These are phyloP conservation scores for Brachionus paranguensis DNA, from an alignment of 1,140 invertebrate genomes.

Conservation along the genomic window DNA sequence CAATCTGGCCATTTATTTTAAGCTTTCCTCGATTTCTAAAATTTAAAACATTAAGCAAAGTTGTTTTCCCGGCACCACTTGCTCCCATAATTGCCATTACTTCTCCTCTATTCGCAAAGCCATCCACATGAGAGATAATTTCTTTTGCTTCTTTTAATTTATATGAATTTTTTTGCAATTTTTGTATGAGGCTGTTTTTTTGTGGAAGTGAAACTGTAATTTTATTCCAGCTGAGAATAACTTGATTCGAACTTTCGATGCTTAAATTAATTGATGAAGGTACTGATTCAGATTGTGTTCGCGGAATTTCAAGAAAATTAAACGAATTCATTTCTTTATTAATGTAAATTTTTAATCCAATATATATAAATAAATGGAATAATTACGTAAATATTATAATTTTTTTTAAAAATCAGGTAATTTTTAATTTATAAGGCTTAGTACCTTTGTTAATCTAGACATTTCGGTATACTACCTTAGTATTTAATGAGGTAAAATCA, in stretches of 20 bases:
- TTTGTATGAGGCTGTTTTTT: not conserved
- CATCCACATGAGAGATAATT: constrained; percentile 61
- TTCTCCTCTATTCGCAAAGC: constrained; percentile 78
- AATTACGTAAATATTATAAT: not conserved
- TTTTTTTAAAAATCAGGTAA: not conserved
- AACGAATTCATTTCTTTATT: not conserved
- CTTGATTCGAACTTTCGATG: not conserved
- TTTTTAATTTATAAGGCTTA: not conserved
- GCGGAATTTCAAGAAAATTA: not conserved
- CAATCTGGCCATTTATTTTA: constrained; percentile 64
- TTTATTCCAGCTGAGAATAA: not conserved
- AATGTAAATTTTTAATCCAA: not conserved
- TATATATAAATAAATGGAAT: not conserved
- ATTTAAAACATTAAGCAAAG: constrained; percentile 81
- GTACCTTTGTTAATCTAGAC: not conserved
- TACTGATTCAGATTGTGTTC: not conserved
- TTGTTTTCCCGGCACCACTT: constrained; percentile 70
- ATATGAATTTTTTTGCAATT: not conserved
- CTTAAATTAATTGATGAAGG: not conserved
- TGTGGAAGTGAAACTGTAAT: not conserved
- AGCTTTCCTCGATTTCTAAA: constrained; percentile 69
- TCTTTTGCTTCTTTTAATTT: not conserved
- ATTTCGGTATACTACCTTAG: not conserved
- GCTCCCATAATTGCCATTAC: constrained; percentile 85
- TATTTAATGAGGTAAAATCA: not conserved